A percentile compares a stretch with the other conserved stretches of the same genome.
These are phyloP conservation scores for Trichopoda pennipes DNA, from an alignment of 2,888 invertebrate genomes.

Conservation along the genomic window DNA sequence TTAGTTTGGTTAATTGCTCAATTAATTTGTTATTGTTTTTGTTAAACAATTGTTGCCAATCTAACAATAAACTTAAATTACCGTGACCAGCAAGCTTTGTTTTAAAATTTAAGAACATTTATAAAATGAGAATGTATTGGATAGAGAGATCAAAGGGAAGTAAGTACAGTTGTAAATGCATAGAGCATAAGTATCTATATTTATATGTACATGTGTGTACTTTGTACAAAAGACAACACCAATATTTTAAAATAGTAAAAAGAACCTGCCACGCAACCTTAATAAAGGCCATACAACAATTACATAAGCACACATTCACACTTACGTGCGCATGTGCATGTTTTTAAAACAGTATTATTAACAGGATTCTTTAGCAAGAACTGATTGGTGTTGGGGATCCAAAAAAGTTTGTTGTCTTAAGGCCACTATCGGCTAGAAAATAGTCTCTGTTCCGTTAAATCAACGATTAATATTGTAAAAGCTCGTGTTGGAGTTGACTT, in stretches of 20 bases:
- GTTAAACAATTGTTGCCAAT: too few relatives aligned
- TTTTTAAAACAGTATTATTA: conserved; percentile 46
- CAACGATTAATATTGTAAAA: conserved; percentile 19
- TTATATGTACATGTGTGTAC: too few relatives aligned
- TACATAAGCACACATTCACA: background rate
- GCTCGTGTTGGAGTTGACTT: conserved; percentile 41
- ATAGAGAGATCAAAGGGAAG: conserved; percentile 11
- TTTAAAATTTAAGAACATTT: background rate
- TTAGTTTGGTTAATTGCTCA: too few relatives aligned
- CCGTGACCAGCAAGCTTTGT: background rate
- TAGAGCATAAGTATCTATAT: background rate
- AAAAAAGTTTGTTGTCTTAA: conserved; percentile 33
- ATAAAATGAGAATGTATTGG: background rate
- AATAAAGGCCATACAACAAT: conserved; percentile 47
- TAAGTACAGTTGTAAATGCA: conserved; percentile 68
- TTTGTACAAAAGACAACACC: conserved; percentile 47
- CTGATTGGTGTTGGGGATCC: conserved; percentile 17
- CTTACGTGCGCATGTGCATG: background rate
- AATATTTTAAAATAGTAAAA: conserved; percentile 41
- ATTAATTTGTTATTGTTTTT: too few relatives aligned
- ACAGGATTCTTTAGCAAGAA: conserved; percentile 58
- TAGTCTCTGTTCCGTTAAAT: background rate
- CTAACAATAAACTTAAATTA: background rate
- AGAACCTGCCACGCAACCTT: conserved; percentile 68
- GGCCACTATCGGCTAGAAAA: conserved; percentile 34